These are phyloP conservation scores for Chiropotes sagulatus DNA, from an alignment of 2,797 vertebrate genomes.

Conservation along the genomic window DNA sequence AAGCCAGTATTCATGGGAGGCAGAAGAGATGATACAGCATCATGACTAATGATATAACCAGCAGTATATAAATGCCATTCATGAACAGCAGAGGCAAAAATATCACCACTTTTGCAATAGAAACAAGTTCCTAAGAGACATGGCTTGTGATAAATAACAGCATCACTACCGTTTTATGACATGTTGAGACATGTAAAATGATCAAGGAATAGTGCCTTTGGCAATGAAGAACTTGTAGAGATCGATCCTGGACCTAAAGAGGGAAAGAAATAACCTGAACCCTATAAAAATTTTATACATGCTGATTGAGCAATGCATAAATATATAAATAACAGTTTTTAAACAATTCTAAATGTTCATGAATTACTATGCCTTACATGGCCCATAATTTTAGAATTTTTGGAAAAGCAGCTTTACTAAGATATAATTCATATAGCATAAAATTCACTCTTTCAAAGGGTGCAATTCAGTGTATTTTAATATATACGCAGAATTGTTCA, in stretches of 20 bases:
- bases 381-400: background rate
- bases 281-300: background rate
- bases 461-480: background rate
- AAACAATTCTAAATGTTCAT: background rate
- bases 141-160: background rate
- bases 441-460: background rate
- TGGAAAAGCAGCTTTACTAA: background rate
- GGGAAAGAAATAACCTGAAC: background rate
- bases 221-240: background rate
- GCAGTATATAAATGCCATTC: background rate
- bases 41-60: background rate
- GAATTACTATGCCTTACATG: background rate
- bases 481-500: background rate
- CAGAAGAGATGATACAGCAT: background rate
- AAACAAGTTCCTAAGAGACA: background rate
- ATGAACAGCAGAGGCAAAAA: background rate
- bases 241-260: background rate
- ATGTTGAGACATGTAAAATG: background rate
- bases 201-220: background rate
- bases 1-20: background rate
- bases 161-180: background rate
- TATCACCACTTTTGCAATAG: background rate
- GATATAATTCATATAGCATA: background rate
- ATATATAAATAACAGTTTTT: background rate
- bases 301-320: background rate